Evolutionary conservation across 2,888 invertebrate species (phyloP), one percentile per base, ranked within the genome.

Genomic region (Eutolmus rufibarbis): DNA sequence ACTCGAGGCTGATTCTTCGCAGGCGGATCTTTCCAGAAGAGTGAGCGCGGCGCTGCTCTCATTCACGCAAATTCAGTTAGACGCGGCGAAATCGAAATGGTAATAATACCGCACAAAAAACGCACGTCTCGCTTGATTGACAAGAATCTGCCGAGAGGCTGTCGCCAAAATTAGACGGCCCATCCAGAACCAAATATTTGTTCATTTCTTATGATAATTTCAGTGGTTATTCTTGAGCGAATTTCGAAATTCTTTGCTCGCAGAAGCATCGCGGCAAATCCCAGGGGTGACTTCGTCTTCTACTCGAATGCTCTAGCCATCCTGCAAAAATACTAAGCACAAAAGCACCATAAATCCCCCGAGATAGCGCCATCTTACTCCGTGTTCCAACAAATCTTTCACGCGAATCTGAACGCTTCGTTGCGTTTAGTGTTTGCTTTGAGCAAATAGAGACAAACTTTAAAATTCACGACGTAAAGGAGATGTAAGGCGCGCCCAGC

Each of bases 341-440:
- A 57, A 84, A 66, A 66, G 82, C 66, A 66, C 37, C 66, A 84
- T 84, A 66, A 84, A 84, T 74, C 66, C 85, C 85, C 16, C 19
- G 85, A 46, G 74, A 31, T 74, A 34, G 74, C 74, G 28, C 74
- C 43, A 74, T 85, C 46, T 74, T 43, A 85, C 85, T 66, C 34
- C 82, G 82, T 84, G 82, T 84, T 84, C 82, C 82, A 84, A 79
- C 66, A 74, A 86, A 87, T 79, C 86, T 86, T 87, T 78, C 34
- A 86, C 86, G 87, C 87, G 86, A 88, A 82, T 88, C 76, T 82
- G 77, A 86, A 56, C 66, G 88, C 88, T 86, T 86, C 86, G 88
- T 82, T 88, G 86, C 86, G 86, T 88, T 88, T 86, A 79, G 88
- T 88, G 88, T 88, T 88, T 88, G 86, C 86, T 88, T 88, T 88